Conservation (phyloP, 2,113 vertebrate species). For the Takifugu flavidus region DNA sequence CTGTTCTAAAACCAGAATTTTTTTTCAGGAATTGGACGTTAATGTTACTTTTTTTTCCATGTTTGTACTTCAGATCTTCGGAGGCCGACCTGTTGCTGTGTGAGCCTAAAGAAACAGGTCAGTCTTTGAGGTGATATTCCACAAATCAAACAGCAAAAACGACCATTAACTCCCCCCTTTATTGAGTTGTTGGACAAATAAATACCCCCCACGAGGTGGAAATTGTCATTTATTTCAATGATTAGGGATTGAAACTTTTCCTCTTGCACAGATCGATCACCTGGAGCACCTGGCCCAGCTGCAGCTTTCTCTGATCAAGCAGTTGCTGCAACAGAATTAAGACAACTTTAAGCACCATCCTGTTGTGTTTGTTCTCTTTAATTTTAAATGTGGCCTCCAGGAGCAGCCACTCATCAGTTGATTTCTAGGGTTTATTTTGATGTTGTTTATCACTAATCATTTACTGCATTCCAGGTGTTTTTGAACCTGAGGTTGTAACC, state of each 20-base stretch:
- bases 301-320: conserved; percentile 52
- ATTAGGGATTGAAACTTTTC: neutral
- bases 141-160: no score
- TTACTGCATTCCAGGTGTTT: neutral
- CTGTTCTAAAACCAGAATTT: neutral
- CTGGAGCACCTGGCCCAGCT: conserved; percentile 61
- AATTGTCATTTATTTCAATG: neutral
- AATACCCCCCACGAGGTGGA: no score
- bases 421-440: neutral
- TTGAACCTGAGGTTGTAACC: conserved; percentile 15
- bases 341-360: neutral
- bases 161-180: no score
- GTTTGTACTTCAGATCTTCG: conserved; percentile 24
- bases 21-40: no score
- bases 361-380: neutral
- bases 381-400: conserved; percentile 1
- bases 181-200: neutral
- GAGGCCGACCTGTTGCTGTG: conserved; percentile 54
- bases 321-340: conserved; percentile 33
- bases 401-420: conserved; percentile 2
- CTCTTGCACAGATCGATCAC: conserved; percentile 57
- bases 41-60: conserved; percentile 1
- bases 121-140: neutral
- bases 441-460: neutral
- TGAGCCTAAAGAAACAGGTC: conserved; percentile 64